Evolutionary conservation across 2,888 invertebrate genomes (phyloP).

Genomic region (Caenorhabditis sp.): DNA sequence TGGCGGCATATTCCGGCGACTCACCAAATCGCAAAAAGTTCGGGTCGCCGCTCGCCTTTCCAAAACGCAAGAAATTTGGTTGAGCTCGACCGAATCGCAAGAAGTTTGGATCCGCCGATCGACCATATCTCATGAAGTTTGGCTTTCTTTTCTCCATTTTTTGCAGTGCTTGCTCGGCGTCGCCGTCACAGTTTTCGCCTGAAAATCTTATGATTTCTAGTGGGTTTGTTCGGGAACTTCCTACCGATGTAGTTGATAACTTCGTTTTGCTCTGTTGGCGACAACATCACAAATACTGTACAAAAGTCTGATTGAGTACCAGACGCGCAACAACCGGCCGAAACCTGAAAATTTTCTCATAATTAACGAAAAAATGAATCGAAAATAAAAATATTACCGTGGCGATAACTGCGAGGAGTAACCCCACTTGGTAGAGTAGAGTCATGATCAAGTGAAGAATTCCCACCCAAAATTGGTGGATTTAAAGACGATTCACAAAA

Average conservation of each 20-base stretch:
- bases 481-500: not conserved
- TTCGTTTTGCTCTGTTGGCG: constrained; percentile 60
- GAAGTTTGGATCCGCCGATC: constrained; percentile 68
- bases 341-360: constrained; percentile 32
- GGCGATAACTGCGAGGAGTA: constrained; percentile 30
- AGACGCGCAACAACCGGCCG: constrained; percentile 57
- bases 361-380: not conserved
- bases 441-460: constrained; percentile 48
- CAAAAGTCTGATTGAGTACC: constrained; percentile 59
- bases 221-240: not conserved
- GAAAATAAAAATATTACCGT: constrained; percentile 16
- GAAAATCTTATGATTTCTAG: constrained; percentile 10
- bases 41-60: constrained; percentile 64
- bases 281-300: constrained; percentile 60
- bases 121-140: constrained; percentile 69
- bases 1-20: not conserved
- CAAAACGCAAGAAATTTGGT: constrained; percentile 69
- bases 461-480: not conserved
- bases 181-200: constrained; percentile 64
- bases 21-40: constrained; percentile 66
- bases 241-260: constrained; percentile 54
- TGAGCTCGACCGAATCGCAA: constrained; percentile 61
- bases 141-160: constrained; percentile 69
- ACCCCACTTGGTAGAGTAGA: constrained; percentile 49
- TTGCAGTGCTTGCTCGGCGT: constrained; percentile 56